Conservation (phyloP, 2,888 invertebrate species). For the Belgica antarctica region DNA sequence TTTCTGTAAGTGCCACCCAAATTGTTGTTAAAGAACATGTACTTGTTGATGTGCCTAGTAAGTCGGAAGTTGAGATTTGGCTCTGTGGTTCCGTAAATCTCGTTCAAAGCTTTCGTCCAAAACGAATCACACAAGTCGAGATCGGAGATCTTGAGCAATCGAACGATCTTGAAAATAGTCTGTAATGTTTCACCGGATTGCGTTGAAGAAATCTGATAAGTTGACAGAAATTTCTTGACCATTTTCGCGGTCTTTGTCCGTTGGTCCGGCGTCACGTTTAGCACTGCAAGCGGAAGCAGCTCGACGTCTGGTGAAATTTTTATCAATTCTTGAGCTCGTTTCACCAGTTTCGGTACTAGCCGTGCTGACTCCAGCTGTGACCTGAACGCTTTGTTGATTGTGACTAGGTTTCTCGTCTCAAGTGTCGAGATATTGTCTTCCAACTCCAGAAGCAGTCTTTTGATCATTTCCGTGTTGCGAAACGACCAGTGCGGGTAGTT, state of each 20-base stretch:
- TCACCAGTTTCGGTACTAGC: slow-evolving; percentile 54
- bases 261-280: slow-evolving; percentile 55
- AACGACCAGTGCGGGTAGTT: slow-evolving; percentile 57
- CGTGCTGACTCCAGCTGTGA: slow-evolving; percentile 58
- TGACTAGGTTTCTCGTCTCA: slow-evolving; percentile 52
- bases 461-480: slow-evolving; percentile 51
- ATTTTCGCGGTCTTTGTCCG: slow-evolving; percentile 53
- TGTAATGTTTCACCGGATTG: slow-evolving; percentile 47
- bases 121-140: slow-evolving; percentile 54
- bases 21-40: slow-evolving; percentile 59
- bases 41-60: slow-evolving; percentile 56
- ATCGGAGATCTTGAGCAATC: slow-evolving; percentile 57
- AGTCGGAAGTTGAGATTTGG: slow-evolving; percentile 48
- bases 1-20: slow-evolving; percentile 58
- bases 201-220: slow-evolving; percentile 10
- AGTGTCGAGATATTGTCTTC: slow-evolving; percentile 52
- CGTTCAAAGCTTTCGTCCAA: slow-evolving; percentile 55
- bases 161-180: slow-evolving; percentile 54
- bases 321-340: slow-evolving; percentile 52
- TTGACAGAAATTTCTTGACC: slow-evolving; percentile 49
- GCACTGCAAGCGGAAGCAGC: slow-evolving; percentile 54
- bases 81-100: slow-evolving; percentile 47
- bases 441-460: slow-evolving; percentile 53
- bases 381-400: slow-evolving; percentile 51
- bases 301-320: slow-evolving; percentile 53